phyloP scores from a whole-genome alignment of 2,113 vertebrate species.

The Cebus imitator region DNA sequence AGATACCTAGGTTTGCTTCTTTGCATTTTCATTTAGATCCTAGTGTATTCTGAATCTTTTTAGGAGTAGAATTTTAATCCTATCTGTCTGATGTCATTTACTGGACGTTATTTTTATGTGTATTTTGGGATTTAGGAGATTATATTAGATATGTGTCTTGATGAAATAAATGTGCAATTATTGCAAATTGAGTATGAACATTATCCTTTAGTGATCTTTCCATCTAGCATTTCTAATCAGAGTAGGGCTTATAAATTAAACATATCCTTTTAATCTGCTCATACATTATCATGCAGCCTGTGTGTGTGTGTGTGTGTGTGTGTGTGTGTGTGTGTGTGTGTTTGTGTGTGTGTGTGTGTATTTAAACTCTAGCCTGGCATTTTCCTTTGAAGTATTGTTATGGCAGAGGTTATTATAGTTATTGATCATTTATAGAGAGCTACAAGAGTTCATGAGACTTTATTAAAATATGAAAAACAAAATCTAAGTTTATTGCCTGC shows the following conservation, averaged over 20 bases:
- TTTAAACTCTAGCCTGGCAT: background rate
- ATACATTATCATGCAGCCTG: background rate
- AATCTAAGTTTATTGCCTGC: background rate
- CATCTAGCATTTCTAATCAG: constrained; percentile 66
- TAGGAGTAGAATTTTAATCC: background rate
- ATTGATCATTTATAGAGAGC: constrained; percentile 22
- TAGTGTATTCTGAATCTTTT: background rate
- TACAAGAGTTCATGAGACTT: background rate
- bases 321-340: background rate
- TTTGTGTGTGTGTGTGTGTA: background rate
- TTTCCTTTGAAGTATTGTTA: constrained; percentile 59
- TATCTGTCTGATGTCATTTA: background rate
- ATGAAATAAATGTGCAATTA: constrained; percentile 67
- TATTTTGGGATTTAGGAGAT: constrained; percentile 64
- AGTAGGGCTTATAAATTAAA: constrained; percentile 71
- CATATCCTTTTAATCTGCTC: constrained; percentile 60
- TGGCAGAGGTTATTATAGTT: background rate
- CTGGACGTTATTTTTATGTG: background rate
- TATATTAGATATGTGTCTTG: constrained; percentile 57
- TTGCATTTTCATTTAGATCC: constrained; percentile 31
- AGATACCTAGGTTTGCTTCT: background rate
- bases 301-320: background rate
- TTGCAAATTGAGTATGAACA: constrained; percentile 62
- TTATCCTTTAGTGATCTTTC: constrained; percentile 57
- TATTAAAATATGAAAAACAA: background rate